These are phyloP conservation scores for Steinernema scapterisci DNA, from an alignment of 2,888 invertebrate species.

Conservation along the genomic window DNA sequence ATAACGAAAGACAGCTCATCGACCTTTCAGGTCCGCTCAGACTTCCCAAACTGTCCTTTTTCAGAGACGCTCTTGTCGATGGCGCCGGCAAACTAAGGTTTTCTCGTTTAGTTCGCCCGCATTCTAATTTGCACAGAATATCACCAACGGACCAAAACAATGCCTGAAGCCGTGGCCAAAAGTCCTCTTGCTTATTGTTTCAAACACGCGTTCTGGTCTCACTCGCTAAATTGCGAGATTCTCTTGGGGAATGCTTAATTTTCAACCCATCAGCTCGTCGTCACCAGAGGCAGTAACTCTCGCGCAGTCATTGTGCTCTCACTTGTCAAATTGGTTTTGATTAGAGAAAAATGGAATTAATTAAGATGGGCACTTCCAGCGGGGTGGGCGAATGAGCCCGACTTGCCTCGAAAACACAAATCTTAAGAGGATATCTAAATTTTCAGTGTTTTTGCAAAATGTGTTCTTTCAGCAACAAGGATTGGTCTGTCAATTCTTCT, in stretches of 20 bases:
- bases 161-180: neutral
- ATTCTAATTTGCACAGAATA: constrained; percentile 15
- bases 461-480: constrained; percentile 52
- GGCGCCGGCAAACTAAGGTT: neutral
- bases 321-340: neutral
- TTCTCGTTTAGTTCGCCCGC: neutral
- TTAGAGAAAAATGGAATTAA: neutral
- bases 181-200: neutral
- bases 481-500: constrained; percentile 61
- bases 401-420: no score
- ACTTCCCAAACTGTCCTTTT: no score
- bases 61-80: neutral
- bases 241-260: neutral
- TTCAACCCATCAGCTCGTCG: neutral
- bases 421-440: no score
- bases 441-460: constrained; percentile 53
- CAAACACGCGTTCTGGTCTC: neutral
- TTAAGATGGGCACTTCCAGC: neutral
- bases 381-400: no score
- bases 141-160: neutral
- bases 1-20: no score
- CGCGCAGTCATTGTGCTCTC: no score
- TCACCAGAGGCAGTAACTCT: neutral
- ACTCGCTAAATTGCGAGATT: constrained; percentile 3
- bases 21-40: no score